A percentile compares a stretch with the other conserved stretches of the same genome.
Evolutionary conservation across 92 coral and sea anemone species (phyloP).

Genomic region (Phenganax stokvisi): DNA sequence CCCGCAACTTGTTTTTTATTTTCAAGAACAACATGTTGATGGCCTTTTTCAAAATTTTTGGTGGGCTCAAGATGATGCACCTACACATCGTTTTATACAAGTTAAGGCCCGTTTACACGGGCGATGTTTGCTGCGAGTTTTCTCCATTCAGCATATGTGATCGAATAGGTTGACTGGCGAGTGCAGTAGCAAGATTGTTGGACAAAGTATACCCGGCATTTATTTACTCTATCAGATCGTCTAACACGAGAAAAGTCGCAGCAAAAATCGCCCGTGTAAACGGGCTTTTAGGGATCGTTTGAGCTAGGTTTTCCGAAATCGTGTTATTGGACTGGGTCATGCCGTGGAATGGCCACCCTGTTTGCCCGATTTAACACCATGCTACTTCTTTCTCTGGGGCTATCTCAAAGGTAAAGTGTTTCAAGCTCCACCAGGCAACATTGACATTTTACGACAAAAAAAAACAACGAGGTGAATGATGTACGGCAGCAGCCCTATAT

Average conservation of each 20-base stretch:
- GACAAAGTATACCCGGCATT: too few relatives aligned
- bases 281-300: not conserved
- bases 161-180: not conserved
- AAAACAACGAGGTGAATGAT: slow-evolving; percentile 4
- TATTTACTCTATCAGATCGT: too few relatives aligned
- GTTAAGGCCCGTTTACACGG: slow-evolving; percentile 14
- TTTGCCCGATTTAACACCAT: slow-evolving; percentile 21
- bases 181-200: too few relatives aligned
- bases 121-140: too few relatives aligned
- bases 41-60: slow-evolving; percentile 3
- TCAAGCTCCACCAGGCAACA: not conserved
- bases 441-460: not conserved
- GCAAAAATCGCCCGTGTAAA: too few relatives aligned
- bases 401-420: slow-evolving; percentile 18
- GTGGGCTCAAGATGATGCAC: slow-evolving; percentile 12
- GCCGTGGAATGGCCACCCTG: slow-evolving; percentile 16
- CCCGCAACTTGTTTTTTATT: not conserved
- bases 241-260: too few relatives aligned
- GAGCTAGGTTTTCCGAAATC: slow-evolving; percentile 1
- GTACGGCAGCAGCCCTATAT: slow-evolving; percentile 7
- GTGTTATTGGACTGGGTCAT: slow-evolving; percentile 7
- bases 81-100: slow-evolving; percentile 8
- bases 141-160: too few relatives aligned
- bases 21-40: not conserved
- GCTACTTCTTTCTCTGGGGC: slow-evolving; percentile 26